These are phyloP conservation scores for Metopolophium dirhodum DNA, from an alignment of 1,140 invertebrate species.

Conservation along the genomic window DNA sequence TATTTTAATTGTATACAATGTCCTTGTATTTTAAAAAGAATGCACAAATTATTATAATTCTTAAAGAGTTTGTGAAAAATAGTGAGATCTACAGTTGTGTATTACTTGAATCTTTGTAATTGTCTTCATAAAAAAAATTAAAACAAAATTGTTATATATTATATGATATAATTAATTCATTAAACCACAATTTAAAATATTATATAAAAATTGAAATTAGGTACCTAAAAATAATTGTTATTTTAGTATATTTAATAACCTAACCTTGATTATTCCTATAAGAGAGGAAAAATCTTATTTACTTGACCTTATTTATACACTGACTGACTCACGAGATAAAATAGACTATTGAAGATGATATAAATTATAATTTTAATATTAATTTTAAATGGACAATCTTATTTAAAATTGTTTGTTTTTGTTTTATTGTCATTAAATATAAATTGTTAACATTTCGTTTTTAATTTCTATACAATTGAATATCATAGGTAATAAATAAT, in stretches of 20 bases:
- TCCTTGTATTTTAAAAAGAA: neutral
- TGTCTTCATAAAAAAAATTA: neutral
- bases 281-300: neutral
- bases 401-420: constrained; percentile 9
- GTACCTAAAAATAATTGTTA: neutral
- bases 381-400: neutral
- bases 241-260: neutral
- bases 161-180: neutral
- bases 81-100: neutral
- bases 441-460: neutral
- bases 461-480: neutral
- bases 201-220: neutral
- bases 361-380: constrained; percentile 11
- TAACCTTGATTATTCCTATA: constrained; percentile 12
- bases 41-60: neutral
- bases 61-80: neutral
- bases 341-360: neutral
- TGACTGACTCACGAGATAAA: neutral
- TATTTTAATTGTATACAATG: neutral
- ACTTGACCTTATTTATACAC: neutral
- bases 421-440: neutral
- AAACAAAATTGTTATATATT: neutral
- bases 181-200: neutral
- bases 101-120: neutral
- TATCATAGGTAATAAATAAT: neutral